phyloP scores from a whole-genome alignment of 2,888 invertebrate species.

The Microctonus hyperodae region DNA sequence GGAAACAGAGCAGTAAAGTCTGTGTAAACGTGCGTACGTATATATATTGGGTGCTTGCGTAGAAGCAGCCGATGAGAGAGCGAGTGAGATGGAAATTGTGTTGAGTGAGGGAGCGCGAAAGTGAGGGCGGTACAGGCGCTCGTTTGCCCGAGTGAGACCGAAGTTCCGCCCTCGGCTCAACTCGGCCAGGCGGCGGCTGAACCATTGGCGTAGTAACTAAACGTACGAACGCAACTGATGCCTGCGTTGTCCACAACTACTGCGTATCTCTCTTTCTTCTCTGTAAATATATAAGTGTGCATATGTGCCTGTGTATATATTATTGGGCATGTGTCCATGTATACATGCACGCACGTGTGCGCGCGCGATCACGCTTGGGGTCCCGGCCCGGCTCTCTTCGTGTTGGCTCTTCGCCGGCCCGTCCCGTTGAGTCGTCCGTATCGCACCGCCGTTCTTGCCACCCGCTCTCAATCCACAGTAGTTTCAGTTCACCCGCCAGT shows the following conservation, averaged over 20 bases:
- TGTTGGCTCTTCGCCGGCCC: conserved; percentile 24
- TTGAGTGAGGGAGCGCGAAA: no score
- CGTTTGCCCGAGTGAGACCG: conserved; percentile 48
- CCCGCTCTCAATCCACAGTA: conserved; percentile 41
- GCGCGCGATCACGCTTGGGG: conserved; percentile 40
- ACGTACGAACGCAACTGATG: not conserved
- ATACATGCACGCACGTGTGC: conserved; percentile 32
- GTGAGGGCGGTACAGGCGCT: conserved; percentile 20
- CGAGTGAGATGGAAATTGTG: no score
- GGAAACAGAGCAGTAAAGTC: conserved; percentile 20
- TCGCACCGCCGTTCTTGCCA: conserved; percentile 34
- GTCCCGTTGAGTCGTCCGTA: conserved; percentile 33
- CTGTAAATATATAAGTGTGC: not conserved
- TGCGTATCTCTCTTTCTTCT: not conserved
- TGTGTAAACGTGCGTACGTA: conserved; percentile 18
- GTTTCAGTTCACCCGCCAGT: conserved; percentile 51
- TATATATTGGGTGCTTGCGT: not conserved
- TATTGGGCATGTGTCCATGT: conserved; percentile 7
- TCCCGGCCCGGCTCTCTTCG: conserved; percentile 33
- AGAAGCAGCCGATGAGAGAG: conserved; percentile 23
- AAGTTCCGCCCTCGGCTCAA: conserved; percentile 42
- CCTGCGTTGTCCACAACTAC: not conserved
- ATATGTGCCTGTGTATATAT: conserved; percentile 13
- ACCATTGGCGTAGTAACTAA: conserved; percentile 38
- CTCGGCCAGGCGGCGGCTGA: conserved; percentile 33